Conservation (phyloP, 1,140 invertebrate species). For the Drosophila quadrilineata region DNA sequence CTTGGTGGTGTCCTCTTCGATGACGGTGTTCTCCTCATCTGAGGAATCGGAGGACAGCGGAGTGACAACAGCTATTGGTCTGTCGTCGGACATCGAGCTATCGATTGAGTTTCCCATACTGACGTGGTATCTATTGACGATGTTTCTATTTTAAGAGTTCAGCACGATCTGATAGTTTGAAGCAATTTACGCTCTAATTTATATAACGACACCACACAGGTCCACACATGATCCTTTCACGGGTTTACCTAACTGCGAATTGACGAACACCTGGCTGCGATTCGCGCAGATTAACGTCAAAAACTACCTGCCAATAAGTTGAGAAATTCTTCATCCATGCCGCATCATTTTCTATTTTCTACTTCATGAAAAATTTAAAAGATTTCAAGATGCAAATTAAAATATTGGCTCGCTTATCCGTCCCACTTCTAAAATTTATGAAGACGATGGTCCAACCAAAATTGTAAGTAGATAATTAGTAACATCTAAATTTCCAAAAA, state of each 20-base stretch:
- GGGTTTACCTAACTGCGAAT: too few relatives aligned
- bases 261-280: background rate
- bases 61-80: slow-evolving; percentile 11
- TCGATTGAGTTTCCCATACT: slow-evolving; percentile 55
- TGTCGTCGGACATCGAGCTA: slow-evolving; percentile 25
- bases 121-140: background rate
- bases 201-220: slow-evolving; percentile 36
- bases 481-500: too few relatives aligned
- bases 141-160: slow-evolving; percentile 18
- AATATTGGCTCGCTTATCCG: too few relatives aligned
- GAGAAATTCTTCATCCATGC: too few relatives aligned
- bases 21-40: background rate
- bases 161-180: slow-evolving; percentile 50
- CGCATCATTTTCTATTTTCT: too few relatives aligned
- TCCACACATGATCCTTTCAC: too few relatives aligned
- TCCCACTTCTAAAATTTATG: too few relatives aligned
- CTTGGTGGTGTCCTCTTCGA: background rate
- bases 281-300: background rate
- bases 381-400: too few relatives aligned
- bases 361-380: too few relatives aligned
- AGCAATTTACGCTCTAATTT: slow-evolving; percentile 18
- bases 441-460: too few relatives aligned
- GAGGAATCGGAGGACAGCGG: background rate
- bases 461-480: too few relatives aligned
- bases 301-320: too few relatives aligned